phyloP scores from a whole-genome alignment of 2,888 invertebrate genomes.

The Holacanthella duospinosa region DNA sequence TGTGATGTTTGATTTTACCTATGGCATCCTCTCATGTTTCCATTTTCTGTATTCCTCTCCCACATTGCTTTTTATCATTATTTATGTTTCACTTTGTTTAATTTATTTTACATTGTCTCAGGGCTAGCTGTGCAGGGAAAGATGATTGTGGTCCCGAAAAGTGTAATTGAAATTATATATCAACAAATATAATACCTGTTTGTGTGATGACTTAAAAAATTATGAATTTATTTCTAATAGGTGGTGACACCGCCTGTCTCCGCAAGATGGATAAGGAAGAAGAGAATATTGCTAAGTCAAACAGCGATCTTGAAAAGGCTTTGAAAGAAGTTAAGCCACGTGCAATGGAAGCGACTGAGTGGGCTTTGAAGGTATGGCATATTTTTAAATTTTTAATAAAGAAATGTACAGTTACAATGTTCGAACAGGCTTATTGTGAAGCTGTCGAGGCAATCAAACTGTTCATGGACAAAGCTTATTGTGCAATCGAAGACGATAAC shows the following conservation, averaged over 20 bases:
- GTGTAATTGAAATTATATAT: too few relatives aligned
- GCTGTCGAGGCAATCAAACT: constrained; percentile 27
- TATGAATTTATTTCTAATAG: not conserved
- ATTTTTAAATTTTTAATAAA: too few relatives aligned
- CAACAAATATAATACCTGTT: too few relatives aligned
- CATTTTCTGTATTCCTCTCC: not conserved
- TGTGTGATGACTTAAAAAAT: not conserved
- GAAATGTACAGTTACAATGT: not conserved
- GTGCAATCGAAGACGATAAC: constrained; percentile 33
- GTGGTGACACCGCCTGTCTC: constrained; percentile 27
- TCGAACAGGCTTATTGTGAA: constrained; percentile 34
- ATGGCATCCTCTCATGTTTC: not conserved
- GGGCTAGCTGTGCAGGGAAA: constrained; percentile 3
- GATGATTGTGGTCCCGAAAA: not conserved
- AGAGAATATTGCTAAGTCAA: constrained; percentile 32
- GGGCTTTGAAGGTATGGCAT: constrained; percentile 29
- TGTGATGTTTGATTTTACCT: too few relatives aligned
- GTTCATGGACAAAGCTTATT: constrained; percentile 35
- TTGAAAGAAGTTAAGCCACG: constrained; percentile 34
- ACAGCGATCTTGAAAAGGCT: constrained; percentile 32
- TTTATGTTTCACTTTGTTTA: not conserved
- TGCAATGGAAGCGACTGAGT: constrained; percentile 33
- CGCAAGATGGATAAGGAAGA: constrained; percentile 33
- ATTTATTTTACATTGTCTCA: not conserved
- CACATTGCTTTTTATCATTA: not conserved